Conservation (phyloP, 2,888 invertebrate species). For the Aphodius granarius region DNA sequence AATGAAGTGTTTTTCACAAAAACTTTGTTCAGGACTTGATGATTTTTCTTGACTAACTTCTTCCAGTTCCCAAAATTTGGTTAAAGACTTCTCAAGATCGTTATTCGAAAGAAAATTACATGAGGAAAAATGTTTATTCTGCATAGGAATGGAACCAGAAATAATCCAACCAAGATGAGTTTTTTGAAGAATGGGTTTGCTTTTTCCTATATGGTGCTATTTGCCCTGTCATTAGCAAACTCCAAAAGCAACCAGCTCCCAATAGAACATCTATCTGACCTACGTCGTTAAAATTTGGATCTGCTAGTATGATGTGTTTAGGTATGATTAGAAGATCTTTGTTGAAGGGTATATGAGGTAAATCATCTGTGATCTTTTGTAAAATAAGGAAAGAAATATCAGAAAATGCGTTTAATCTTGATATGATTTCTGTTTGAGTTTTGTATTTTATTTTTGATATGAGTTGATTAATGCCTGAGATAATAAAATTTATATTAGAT, state of each 20-base stretch:
- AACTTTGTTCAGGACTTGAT: background rate
- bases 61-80: conserved; percentile 17
- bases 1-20: conserved; percentile 4
- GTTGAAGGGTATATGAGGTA: background rate
- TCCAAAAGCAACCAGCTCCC: conserved; percentile 13
- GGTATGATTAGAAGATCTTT: background rate
- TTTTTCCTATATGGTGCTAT: background rate
- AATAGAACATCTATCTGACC: background rate
- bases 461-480: conserved; percentile 6
- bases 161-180: conserved; percentile 12
- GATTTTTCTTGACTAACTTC: no score
- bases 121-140: background rate
- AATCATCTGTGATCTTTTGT: background rate
- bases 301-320: conserved; percentile 6
- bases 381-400: background rate
- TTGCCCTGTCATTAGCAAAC: background rate
- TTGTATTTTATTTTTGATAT: background rate
- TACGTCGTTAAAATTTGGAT: conserved; percentile 1
- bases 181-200: conserved; percentile 6
- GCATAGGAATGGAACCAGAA: background rate
- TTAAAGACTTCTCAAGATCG: background rate
- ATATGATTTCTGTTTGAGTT: background rate
- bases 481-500: background rate
- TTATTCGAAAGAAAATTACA: background rate
- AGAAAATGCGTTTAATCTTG: background rate